Evolutionary conservation across 2,797 vertebrate genomes (phyloP), one percentile per base, ranked within the genome.

Genomic region (Gymnothorax reevesii): DNA sequence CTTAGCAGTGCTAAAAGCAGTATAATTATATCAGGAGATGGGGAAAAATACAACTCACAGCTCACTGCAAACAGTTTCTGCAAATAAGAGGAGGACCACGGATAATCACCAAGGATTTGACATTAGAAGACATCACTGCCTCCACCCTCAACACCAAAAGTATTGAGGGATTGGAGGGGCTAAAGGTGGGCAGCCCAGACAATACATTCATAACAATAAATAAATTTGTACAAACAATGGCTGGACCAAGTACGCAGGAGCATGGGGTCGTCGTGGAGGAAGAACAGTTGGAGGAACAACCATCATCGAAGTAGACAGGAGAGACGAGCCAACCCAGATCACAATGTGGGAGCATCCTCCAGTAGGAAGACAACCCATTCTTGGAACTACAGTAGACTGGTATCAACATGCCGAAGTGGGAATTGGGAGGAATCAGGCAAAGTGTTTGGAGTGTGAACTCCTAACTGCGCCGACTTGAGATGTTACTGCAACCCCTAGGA

Each of bases 181-280:
- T 84, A 52, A 42, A 84, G 59, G 83, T 84, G 83, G 83, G 83
- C 42, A 10, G 66, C 83, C 83, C 64, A 84, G 83, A 60, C 66
- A 84, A 84, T 84, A 20, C 59, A 42, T 42, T 64, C n/a, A 66
- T 84, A 54, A 49, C 83, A 15, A 69, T 69, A 8, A 64, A 69
- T 84, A 22, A 17, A 25, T 64, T 7, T 84, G 83, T 60, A 49
- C 62, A 84, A 59, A 9, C 57, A 59, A 9, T 9, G 83, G 62
- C 83, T n/a, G 83, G 83, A 54, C 60, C 83, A 60, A 54, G 62
- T 66, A n/a, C 52, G 83, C 83, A 55, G 60, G 83, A 84, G 83
- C 83, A 52, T 20, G 83, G 66, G 52, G 60, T 64, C 54, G 83
- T 84, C 25, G 33, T 84, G 27, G 83, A 84, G 83, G 60, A 54